A percentile compares a stretch with the other conserved stretches of the same genome.
phyloP scores from a whole-genome alignment of 2,797 vertebrate genomes.

The Holocentrus rufus region DNA sequence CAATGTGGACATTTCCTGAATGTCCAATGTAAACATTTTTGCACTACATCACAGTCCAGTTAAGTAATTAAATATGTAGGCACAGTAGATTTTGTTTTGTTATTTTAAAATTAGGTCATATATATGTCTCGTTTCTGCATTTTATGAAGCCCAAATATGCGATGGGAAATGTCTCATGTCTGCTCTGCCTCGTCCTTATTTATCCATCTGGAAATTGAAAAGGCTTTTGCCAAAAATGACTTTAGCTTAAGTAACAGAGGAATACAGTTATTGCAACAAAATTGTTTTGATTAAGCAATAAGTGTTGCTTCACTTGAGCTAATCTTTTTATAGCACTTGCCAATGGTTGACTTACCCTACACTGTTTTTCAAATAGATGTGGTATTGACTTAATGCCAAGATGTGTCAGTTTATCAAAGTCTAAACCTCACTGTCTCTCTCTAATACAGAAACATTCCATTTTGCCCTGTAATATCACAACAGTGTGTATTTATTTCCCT shows the following conservation, averaged over 20 bases:
- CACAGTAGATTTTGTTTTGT: conserved; percentile 20
- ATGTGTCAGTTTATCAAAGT: background rate
- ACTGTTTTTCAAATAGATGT: conserved; percentile 2
- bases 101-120: conserved; percentile 39
- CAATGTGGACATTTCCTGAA: conserved; percentile 15
- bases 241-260: conserved; percentile 46
- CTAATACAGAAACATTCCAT: background rate
- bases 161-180: conserved; percentile 45
- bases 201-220: conserved; percentile 54
- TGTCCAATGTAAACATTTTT: conserved; percentile 47
- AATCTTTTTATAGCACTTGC: conserved; percentile 9
- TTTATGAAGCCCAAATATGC: conserved; percentile 42
- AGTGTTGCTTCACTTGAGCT: conserved; percentile 32
- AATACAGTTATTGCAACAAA: conserved; percentile 41
- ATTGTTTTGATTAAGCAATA: conserved; percentile 47
- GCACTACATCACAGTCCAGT: conserved; percentile 18
- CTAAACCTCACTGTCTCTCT: background rate
- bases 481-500: background rate
- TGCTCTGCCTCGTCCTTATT: conserved; percentile 32
- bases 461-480: background rate
- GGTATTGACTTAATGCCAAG: background rate
- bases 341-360: conserved; percentile 13
- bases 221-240: conserved; percentile 47
- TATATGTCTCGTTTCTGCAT: conserved; percentile 20
- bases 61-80: conserved; percentile 7